Conservation (phyloP, 2,797 vertebrate genomes). For the Lepus townsendii region DNA sequence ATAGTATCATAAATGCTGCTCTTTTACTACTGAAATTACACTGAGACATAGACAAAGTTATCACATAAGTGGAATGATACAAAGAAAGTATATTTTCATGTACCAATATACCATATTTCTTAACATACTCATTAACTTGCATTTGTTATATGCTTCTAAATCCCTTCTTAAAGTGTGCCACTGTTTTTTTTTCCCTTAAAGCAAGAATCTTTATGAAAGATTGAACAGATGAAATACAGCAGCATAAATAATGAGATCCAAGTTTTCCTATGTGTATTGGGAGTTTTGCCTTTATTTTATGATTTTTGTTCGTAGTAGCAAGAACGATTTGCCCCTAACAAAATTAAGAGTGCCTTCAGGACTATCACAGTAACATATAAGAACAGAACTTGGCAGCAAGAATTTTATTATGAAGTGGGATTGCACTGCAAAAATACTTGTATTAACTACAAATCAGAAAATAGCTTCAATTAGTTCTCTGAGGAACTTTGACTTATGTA, state of each 20-base stretch:
- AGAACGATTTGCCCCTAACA: constrained; percentile 58
- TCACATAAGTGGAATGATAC: neutral
- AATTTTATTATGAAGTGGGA: constrained; percentile 75
- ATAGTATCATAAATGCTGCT: neutral
- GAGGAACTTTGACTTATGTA: constrained; percentile 78
- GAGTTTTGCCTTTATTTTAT: constrained; percentile 68
- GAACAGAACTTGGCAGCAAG: constrained; percentile 59
- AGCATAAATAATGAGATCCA: constrained; percentile 60
- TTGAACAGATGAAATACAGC: constrained; percentile 71
- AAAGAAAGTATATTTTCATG: constrained; percentile 32
- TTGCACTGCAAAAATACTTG: constrained; percentile 71
- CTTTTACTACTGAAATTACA: constrained; percentile 38
- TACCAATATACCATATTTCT: constrained; percentile 59
- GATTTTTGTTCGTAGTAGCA: constrained; percentile 29
- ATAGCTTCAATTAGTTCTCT: constrained; percentile 75
- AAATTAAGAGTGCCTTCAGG: constrained; percentile 73
- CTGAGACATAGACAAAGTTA: constrained; percentile 42
- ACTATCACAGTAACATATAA: constrained; percentile 25
- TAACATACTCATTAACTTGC: constrained; percentile 27
- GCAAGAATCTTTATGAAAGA: constrained; percentile 71
- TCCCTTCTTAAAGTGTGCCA: neutral
- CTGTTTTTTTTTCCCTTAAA: constrained; percentile 42
- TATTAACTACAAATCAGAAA: constrained; percentile 80
- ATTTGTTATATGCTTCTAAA: constrained; percentile 51
- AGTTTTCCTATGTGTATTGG: constrained; percentile 18